Evolutionary conservation across 1,140 invertebrate genomes (phyloP), one percentile per base, ranked within the genome.

Genomic region (Dufourea novaeangliae): DNA sequence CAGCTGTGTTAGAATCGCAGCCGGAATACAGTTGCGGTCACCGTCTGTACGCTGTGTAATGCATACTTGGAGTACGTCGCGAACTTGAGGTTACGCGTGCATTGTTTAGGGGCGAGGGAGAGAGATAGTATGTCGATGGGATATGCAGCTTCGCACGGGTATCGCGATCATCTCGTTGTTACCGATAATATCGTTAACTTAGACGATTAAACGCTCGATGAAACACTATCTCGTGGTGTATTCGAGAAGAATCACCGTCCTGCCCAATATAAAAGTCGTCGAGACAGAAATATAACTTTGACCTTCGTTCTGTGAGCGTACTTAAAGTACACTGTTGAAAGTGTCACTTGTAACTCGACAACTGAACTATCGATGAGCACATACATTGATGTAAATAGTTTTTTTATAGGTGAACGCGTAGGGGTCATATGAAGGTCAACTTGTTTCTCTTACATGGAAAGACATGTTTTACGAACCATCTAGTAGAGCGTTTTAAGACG

Each of bases 71-170:
- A 76, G 64, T 50, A 39, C 29, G 27, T 22, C 29, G 39, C 64
- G 12, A 68, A 22, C 32, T 39, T 76, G 63, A 69, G 73, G 50
- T 67, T 69, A 46, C 52, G 41, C n/a, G 27, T 44, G 39, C 64
- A 75, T 59, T 25, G 52, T 69, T 76, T 37, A 57, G 25, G 59
- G 14, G 22, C 39, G 20, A n/a, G n/a, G n/a, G n/a, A n/a, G n/a
- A n/a, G n/a, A n/a, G 25, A 56, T 56, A 63, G 22, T 44, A 22
- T 56, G 25, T 39, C 5, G 27, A 25, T 12, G 41, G 22, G 46
- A 63, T 50, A n/a, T 50, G 29, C 34, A 46, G n/a, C 27, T 61
- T 62, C 68, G 4, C 54, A 20, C 27, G 22, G n/a, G 11, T 71
- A 61, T 46, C 10, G 5, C 5, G 29, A 34, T 71, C 8, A 8